Conservation (phyloP, 2,797 vertebrate genomes). For the Rhinoraja longicauda region DNA sequence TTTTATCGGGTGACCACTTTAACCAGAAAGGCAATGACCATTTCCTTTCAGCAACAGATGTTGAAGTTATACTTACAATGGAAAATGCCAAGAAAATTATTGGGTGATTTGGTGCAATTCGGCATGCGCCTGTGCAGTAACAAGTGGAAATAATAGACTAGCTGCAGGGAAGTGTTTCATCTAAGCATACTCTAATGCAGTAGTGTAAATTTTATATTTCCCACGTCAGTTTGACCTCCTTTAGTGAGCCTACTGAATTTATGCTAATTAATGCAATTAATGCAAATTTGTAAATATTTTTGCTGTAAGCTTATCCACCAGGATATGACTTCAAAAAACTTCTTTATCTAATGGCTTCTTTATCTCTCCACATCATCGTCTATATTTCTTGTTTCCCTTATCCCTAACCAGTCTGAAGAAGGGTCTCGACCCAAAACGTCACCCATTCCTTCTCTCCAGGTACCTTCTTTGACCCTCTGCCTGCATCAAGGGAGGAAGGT, state of each 20-base stretch:
- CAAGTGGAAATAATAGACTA: not conserved
- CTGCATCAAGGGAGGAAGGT: too few species aligned
- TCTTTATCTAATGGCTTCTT: too few species aligned
- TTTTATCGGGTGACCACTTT: not conserved
- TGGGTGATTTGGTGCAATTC: not conserved
- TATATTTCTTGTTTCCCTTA: too few species aligned
- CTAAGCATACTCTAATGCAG: not conserved
- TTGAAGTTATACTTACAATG: not conserved
- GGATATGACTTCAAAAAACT: not conserved
- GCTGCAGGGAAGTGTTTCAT: not conserved
- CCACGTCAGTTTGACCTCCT: not conserved
- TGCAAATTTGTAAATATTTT: not conserved
- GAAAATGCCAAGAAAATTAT: not conserved
- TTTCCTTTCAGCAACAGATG: not conserved
- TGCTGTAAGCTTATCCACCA: not conserved
- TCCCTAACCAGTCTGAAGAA: too few species aligned
- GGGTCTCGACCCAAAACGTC: too few species aligned
- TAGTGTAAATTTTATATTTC: not conserved
- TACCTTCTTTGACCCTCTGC: too few species aligned
- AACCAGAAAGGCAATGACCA: not conserved
- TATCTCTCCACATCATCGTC: too few species aligned
- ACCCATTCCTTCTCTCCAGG: too few species aligned
- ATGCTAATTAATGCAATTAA: not conserved
- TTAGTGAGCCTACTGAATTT: not conserved
- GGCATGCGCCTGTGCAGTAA: not conserved